Percentiles rank a stretch among this genome's conserved stretches.
These are phyloP conservation scores for Synergus umbraculus DNA, from an alignment of 2,888 invertebrate genomes.

Conservation along the genomic window DNA sequence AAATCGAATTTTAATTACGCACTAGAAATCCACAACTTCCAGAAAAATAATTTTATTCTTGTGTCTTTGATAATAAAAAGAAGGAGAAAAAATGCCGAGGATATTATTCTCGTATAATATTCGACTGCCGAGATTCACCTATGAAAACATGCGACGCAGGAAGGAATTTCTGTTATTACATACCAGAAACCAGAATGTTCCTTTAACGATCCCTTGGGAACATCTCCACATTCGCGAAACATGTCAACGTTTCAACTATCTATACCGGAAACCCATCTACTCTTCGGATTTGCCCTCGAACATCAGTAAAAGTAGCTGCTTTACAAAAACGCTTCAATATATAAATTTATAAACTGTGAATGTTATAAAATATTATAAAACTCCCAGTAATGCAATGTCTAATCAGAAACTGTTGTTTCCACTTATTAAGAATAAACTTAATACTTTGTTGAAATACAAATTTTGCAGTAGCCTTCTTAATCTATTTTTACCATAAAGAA, in stretches of 20 bases:
- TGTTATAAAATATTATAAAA: no score
- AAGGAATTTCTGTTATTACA: slow-evolving; percentile 74
- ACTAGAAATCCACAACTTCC: background rate
- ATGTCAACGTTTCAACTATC: slow-evolving; percentile 41
- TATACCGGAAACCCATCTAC: background rate
- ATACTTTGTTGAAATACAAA: no score
- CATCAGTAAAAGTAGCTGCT: background rate
- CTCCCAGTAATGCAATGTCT: slow-evolving; percentile 9
- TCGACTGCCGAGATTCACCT: background rate
- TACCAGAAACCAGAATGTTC: slow-evolving; percentile 70
- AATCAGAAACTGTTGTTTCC: background rate
- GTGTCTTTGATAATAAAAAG: slow-evolving; percentile 12
- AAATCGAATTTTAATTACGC: background rate
- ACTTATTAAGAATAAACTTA: background rate
- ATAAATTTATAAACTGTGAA: no score
- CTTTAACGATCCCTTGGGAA: slow-evolving; percentile 65
- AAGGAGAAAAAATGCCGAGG: background rate
- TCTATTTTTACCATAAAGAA: no score
- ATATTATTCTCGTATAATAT: slow-evolving; percentile 15
- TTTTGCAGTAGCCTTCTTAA: no score
- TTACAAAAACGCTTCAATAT: background rate
- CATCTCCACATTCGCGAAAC: slow-evolving; percentile 62
- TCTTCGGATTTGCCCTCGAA: background rate
- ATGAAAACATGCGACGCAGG: slow-evolving; percentile 67
- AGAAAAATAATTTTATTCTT: background rate